phyloP scores from a whole-genome alignment of 1,140 invertebrate species.

The Tyrophagus putrescentiae region DNA sequence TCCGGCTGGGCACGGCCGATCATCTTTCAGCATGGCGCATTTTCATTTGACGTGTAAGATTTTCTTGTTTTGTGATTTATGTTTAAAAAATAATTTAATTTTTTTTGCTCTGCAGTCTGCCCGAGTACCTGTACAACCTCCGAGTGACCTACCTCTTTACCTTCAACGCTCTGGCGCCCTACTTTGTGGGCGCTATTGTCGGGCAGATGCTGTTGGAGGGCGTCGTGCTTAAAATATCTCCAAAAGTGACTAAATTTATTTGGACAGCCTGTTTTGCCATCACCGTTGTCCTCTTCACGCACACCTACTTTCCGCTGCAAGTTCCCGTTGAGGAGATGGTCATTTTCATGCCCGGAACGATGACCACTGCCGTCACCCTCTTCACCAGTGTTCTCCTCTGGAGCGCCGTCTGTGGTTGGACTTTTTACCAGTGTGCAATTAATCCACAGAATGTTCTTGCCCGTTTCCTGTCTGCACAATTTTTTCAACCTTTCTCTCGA shows the following conservation, averaged over 20 bases:
- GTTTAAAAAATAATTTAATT: no score
- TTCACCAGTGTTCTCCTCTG: not conserved
- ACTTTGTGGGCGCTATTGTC: constrained; percentile 1
- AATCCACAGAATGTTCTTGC: not conserved
- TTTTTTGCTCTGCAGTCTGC: not conserved
- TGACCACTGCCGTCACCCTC: not conserved
- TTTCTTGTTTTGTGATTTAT: no score
- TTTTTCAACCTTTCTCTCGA: constrained; percentile 13
- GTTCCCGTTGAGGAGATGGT: no score
- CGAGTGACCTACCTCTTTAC: no score
- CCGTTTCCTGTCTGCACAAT: constrained; percentile 3
- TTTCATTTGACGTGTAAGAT: no score
- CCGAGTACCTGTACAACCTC: no score
- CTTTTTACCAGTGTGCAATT: constrained; percentile 16
- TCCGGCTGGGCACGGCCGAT: not conserved
- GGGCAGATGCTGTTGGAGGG: constrained; percentile 1
- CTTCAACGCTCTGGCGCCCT: not conserved
- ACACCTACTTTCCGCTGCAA: no score
- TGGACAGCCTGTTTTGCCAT: no score
- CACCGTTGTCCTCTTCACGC: no score
- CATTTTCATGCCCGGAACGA: no score
- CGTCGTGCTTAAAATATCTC: not conserved
- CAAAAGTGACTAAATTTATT: no score
- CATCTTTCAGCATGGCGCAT: not conserved
- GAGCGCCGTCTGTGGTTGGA: not conserved